Percentiles rank a stretch among this genome's conserved stretches.
Evolutionary conservation across 2,797 vertebrate species (phyloP).

Genomic region (Sparus aurata): DNA sequence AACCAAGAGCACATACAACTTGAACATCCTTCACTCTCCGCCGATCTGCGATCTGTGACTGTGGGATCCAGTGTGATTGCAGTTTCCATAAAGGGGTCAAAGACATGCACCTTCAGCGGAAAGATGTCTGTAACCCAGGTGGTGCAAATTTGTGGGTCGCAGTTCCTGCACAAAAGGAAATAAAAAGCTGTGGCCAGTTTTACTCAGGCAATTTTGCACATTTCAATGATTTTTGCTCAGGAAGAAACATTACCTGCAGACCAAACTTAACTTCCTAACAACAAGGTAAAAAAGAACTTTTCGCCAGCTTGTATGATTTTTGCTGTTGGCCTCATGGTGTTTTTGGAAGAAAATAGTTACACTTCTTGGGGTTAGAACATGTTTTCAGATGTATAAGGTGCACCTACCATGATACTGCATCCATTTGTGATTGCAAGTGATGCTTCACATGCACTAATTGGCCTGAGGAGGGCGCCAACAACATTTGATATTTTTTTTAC

Average conservation of each 20-base stretch:
- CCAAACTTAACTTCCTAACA: not conserved
- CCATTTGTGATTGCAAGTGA: not conserved
- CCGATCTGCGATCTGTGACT: not conserved
- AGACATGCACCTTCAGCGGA: constrained; percentile 27
- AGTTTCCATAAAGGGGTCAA: constrained; percentile 29
- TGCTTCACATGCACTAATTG: not conserved
- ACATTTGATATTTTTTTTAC: not conserved
- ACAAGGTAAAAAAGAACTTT: too few relatives aligned
- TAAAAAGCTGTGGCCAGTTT: not conserved
- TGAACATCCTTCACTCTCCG: constrained; percentile 48
- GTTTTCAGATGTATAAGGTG: not conserved
- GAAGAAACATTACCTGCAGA: not conserved
- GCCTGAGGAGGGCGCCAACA: not conserved
- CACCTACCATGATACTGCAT: not conserved
- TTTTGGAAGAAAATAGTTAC: not conserved
- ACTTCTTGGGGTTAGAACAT: not conserved
- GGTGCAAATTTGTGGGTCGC: constrained; percentile 8
- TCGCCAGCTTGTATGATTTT: not conserved
- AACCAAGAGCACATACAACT: constrained; percentile 26
- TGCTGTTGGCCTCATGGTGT: too few relatives aligned
- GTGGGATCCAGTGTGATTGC: not conserved
- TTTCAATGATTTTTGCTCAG: not conserved
- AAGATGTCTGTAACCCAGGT: not conserved
- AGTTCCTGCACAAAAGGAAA: constrained; percentile 22
- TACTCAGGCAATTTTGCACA: not conserved